Evolutionary conservation across 2,113 vertebrate species (phyloP).

Genomic region (Lamprologus lemairii): DNA sequence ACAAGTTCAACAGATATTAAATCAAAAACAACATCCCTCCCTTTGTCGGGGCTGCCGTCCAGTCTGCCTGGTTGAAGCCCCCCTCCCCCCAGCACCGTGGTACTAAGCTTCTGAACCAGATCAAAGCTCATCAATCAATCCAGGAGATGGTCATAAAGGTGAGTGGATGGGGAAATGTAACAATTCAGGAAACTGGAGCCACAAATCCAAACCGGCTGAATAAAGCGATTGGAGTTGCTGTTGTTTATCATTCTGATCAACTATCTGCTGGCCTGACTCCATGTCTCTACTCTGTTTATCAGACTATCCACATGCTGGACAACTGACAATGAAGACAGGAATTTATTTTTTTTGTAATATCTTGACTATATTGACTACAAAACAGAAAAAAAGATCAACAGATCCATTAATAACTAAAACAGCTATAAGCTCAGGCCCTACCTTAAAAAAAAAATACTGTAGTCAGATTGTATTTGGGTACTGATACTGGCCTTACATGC

Average conservation of each 20-base stretch:
- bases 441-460: background rate
- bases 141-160: background rate
- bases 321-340: background rate
- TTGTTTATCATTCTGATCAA: background rate
- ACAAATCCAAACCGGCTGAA: background rate
- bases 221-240: background rate
- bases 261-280: background rate
- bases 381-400: background rate
- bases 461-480: background rate
- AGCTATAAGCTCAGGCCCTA: background rate
- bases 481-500: background rate
- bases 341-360: background rate
- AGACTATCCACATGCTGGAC: background rate
- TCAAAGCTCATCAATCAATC: background rate
- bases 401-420: background rate
- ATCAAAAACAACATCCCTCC: constrained; percentile 14
- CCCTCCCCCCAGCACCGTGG: background rate
- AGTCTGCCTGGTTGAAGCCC: background rate
- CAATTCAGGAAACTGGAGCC: background rate
- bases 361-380: background rate
- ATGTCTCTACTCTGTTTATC: background rate
- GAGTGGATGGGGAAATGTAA: background rate
- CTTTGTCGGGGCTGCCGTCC: background rate
- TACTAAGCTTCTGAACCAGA: background rate
- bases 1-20: background rate